Evolutionary conservation across 2,888 invertebrate species (phyloP), one percentile per base, ranked within the genome.

Genomic region (Mythimna loreyi): DNA sequence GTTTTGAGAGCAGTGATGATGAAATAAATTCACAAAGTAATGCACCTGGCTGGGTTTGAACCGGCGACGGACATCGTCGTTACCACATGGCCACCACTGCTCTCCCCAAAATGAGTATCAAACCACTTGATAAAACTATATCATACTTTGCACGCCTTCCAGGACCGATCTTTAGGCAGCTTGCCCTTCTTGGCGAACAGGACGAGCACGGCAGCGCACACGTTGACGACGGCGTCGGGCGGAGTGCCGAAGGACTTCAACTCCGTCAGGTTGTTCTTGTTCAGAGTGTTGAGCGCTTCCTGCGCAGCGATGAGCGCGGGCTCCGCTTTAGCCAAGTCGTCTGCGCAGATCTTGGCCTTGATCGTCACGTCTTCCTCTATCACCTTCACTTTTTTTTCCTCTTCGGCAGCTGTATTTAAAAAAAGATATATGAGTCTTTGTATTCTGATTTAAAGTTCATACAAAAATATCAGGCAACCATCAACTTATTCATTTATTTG

Each of bases 191-290:
- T 97, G 0, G 98, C 96, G 85, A 99, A 97, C n/a, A 99, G 94
- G 3, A 99, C 98, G 81, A 99, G 96, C 5, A 99, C 99, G 9
- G 99, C 99, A 1, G 98, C 97, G 11, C 97, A 97, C 0, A 99
- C 99, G 84, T 97, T 98, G 0, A 98, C 97, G 0, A 99, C 99
- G 64, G 98, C 98, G 52, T 97, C 97, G 0, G 99, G 98, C 6
- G 99, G 99, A 6, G 98, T 97, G 0, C 98, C 98, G 91, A 99
- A 99, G 0, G 99, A 98, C 90, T 99, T 99, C 88, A 99, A 92
- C 93, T 99, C 99, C 0, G 99, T 99, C 80, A 99, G 93, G 91
- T 99, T 99, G 87, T 97, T 98, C 95, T 99, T 99, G 89, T 99
- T 99, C 30, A 99, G 93, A 0, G 99, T 99, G 88, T 99, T 98